Base-by-base conservation (phyloP, 2,797 vertebrate species). In the Acestrorhynchus altus region DNA sequence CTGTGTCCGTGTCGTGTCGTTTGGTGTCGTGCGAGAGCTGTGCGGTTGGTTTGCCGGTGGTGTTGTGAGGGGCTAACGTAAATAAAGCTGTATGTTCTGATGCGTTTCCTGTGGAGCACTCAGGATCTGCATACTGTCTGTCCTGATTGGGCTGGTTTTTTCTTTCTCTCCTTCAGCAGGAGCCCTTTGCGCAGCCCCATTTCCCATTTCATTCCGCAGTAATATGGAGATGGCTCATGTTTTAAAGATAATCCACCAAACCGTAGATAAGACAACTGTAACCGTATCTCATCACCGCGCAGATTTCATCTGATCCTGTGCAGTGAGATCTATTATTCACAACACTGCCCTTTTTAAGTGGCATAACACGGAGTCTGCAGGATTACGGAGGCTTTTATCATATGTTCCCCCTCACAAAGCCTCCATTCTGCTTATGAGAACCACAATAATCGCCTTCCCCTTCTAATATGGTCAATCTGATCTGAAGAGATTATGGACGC, bases 51-150 rank as follows among this genome's bases (percentile, higher is more conserved):
- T 76, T 7, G 24, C n/a, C n/a, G 64, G 8, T n/a, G 44, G 22
- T 1, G 64, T 15, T 28, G 31, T 2, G 26, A 6, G 46, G 22
- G 4, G 65, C 16, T 31, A 31, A 31, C 28, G 16, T 67, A 49
- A 49, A 67, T 31, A n/a, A 31, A 61, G 28, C 59, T 61, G 59
- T 67, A 9, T 26, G 2, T 67, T 47, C 18, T 67, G 24, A 31
- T 49, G 16, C n/a, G 16, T 63, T 57, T 56, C n/a, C 59, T 9
- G 44, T 28, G 26, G 18, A 26, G 18, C 20, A 8, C 42, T 56
- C 60, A 12, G 46, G 70, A 66, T 72, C 61, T 67, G 52, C 20
- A 51, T 72, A 72, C 59, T 35, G 13, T 78, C 60, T 66, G 66
- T 75, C 59, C 49, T 44, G 40, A 69, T 70, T 77, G 18, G 12